Conservation (phyloP, 1,140 invertebrate genomes). For the Conopomorpha cramerella region DNA sequence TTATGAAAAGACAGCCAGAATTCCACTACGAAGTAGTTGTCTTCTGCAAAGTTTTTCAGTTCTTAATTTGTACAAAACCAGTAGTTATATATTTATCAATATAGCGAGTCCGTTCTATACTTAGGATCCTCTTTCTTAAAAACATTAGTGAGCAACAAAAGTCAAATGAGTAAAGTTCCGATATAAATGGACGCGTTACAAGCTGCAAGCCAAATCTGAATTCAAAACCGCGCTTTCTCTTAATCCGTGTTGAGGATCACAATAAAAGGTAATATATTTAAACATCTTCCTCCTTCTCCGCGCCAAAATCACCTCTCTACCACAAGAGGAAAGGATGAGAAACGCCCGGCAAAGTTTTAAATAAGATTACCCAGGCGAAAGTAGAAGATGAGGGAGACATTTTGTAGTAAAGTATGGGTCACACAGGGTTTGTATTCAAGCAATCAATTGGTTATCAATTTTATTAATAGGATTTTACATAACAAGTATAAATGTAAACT, state of each 20-base stretch:
- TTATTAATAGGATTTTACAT: no score
- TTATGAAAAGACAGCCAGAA: no score
- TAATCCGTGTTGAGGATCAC: conserved; percentile 58
- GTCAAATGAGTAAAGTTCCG: conserved; percentile 35
- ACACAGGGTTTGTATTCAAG: no score
- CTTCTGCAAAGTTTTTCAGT: no score
- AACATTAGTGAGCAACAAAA: no score
- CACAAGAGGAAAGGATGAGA: conserved; percentile 13
- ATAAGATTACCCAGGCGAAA: conserved; percentile 59
- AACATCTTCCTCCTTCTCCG: conserved; percentile 21
- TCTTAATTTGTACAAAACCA: no score
- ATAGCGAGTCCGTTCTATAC: no score
- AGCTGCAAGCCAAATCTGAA: conserved; percentile 56
- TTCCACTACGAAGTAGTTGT: no score
- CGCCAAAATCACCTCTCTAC: conserved; percentile 29
- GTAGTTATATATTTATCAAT: no score
- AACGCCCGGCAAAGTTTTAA: conserved; percentile 24
- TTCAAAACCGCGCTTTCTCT: conserved; percentile 58
- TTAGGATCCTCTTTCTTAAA: no score
- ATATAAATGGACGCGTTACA: conserved; percentile 31
- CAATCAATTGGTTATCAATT: no score
- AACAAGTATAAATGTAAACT: no score
- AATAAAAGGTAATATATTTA: conserved; percentile 61
- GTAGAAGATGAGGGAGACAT: conserved; percentile 58
- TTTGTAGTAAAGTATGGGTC: conserved; percentile 27